These are phyloP conservation scores for Cetonia aurata DNA, from an alignment of 2,888 invertebrate species.

Conservation along the genomic window DNA sequence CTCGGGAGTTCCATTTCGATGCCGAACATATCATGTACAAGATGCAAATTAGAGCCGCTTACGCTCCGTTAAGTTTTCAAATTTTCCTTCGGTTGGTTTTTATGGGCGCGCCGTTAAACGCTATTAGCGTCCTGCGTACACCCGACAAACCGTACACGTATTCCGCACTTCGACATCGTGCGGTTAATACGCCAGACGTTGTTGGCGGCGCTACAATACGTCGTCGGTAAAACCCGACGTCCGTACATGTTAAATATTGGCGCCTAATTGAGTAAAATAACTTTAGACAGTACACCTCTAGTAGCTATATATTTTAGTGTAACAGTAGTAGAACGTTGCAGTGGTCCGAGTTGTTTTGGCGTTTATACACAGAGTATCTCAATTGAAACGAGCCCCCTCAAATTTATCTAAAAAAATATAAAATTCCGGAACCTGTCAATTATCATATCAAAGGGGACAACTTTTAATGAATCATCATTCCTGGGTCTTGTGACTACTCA, in stretches of 20 bases:
- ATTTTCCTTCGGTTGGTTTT: conserved; percentile 60
- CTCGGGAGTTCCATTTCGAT: conserved; percentile 28
- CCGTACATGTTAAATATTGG: conserved; percentile 27
- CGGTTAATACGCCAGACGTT: conserved; percentile 3
- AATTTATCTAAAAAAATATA: too few relatives aligned
- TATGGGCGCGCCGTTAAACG: conserved; percentile 60
- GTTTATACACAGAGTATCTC: too few relatives aligned
- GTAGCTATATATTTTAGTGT: conserved; percentile 30
- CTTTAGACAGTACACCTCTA: conserved; percentile 28
- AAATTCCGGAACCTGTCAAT: too few relatives aligned
- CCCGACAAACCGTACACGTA: conserved; percentile 9
- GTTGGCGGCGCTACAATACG: conserved; percentile 3
- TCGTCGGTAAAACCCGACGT: conserved; percentile 17
- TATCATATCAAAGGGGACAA: too few relatives aligned
- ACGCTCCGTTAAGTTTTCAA: conserved; percentile 61
- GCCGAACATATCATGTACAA: conserved; percentile 54
- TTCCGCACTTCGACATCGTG: not conserved
- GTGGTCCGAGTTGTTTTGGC: conserved; percentile 26
- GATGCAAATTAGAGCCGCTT: conserved; percentile 62
- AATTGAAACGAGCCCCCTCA: too few relatives aligned
- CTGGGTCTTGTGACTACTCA: too few relatives aligned
- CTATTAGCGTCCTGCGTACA: conserved; percentile 54
- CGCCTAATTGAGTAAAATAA: conserved; percentile 41
- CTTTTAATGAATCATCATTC: too few relatives aligned
- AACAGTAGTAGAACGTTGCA: conserved; percentile 17